Evolutionary conservation across 2,888 invertebrate genomes (phyloP), one percentile per base, ranked within the genome.

Genomic region (Mayetiola destructor): DNA sequence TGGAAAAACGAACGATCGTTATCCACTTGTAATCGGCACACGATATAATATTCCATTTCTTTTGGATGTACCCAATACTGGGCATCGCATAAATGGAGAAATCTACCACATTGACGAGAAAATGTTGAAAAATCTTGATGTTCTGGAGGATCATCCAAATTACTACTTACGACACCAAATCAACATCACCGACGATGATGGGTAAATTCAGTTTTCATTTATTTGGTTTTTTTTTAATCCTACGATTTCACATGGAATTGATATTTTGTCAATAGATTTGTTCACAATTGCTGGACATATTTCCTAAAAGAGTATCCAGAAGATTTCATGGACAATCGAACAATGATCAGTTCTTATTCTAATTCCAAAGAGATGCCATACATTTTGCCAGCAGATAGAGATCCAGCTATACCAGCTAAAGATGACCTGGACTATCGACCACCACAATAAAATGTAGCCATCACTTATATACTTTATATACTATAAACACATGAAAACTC

Each of bases 31-130:
- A 14, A 88, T 95, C 60, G 91, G 85, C 0, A 88, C 92, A 0
- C 80, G 79, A 64, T 95, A 86, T 68, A 94, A 94, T 71, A 87
- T 95, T 70, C 95, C 95, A 1, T 95, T 91, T 67, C 67, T 94
- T 57, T 67, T 96, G 42, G 78, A 83, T 62, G 77, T 78, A 62
- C 84, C 85, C 3, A 89, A 85, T 20, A 65, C 73, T 32, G 72
- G 72, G 0, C 68, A 68, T 62, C 69, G 78, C 65, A 77, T 89
- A 62, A 66, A 75, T 65, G 93, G 93, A 20, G 93, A 94, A 75
- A 75, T 94, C 12, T 93, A 88, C 66, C 84, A 87, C 68, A 82
- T 94, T 0, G 87, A 93, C 64, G 78, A 85, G 1, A 71, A 72
- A 57, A 89, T 90, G 81, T 72, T 93, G 3, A 67, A 70, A 1